phyloP scores from a whole-genome alignment of 2,113 vertebrate species.

The Poecile atricapillus region DNA sequence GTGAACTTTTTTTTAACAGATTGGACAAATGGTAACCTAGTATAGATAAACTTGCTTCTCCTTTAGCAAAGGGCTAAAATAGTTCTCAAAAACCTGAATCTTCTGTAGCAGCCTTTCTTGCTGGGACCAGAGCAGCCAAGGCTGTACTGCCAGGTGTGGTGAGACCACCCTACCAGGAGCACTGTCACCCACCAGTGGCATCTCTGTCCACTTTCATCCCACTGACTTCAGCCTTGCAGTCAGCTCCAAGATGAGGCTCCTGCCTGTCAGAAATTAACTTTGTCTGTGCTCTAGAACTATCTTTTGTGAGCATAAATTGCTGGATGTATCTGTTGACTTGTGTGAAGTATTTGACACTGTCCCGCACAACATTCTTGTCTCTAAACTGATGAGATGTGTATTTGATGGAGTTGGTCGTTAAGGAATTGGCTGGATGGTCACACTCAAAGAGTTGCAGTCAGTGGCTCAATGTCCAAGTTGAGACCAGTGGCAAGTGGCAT shows the following conservation, averaged over 20 bases:
- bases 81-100: not conserved
- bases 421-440: not conserved
- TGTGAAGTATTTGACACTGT: not conserved
- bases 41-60: not conserved
- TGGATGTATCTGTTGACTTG: not conserved
- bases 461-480: not conserved
- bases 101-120: not conserved
- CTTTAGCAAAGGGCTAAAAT: not conserved
- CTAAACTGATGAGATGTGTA: not conserved
- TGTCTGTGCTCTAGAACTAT: not conserved
- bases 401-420: not conserved
- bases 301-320: not conserved
- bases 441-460: not conserved
- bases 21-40: not conserved
- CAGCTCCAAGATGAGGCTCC: not conserved
- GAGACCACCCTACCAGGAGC: not conserved
- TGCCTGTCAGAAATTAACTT: not conserved
- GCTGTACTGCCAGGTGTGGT: too few relatives aligned
- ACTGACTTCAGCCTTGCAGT: not conserved
- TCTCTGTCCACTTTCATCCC: not conserved
- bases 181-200: not conserved
- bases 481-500: not conserved
- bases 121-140: accelerated
- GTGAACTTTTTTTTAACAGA: not conserved
- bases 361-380: not conserved